Evolutionary conservation across 2,888 invertebrate species (phyloP).

Genomic region (Galerucella pusilla): DNA sequence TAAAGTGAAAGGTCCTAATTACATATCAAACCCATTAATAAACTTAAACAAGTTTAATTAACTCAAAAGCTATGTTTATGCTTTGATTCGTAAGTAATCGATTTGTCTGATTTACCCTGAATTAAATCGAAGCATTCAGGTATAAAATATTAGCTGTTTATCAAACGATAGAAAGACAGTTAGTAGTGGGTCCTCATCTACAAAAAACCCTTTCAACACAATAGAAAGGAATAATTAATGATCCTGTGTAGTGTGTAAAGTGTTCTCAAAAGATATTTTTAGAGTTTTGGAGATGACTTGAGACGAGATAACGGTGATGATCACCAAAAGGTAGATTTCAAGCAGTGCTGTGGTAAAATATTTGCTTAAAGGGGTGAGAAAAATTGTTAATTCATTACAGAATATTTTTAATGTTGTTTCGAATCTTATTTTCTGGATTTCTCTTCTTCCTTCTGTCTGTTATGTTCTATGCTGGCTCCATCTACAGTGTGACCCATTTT

Average conservation of each 20-base stretch:
- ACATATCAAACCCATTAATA: no score
- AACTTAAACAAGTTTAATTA: no score
- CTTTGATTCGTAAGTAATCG: background rate
- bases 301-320: constrained; percentile 45
- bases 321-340: background rate
- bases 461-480: no score
- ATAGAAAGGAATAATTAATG: constrained; percentile 54
- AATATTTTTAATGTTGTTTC: no score
- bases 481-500: no score
- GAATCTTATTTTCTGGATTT: no score
- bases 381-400: no score
- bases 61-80: no score
- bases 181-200: constrained; percentile 35
- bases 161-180: constrained; percentile 45
- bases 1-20: no score
- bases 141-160: constrained; percentile 47
- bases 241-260: constrained; percentile 47
- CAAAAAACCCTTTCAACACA: constrained; percentile 53
- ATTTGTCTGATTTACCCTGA: background rate
- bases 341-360: background rate
- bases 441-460: no score
- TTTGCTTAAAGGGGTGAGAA: background rate
- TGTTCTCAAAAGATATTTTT: constrained; percentile 49
- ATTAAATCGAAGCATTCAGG: constrained; percentile 27
- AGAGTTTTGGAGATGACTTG: constrained; percentile 42